Base-by-base conservation (phyloP, 2,113 vertebrate genomes). In the Catharus fuscescens region DNA sequence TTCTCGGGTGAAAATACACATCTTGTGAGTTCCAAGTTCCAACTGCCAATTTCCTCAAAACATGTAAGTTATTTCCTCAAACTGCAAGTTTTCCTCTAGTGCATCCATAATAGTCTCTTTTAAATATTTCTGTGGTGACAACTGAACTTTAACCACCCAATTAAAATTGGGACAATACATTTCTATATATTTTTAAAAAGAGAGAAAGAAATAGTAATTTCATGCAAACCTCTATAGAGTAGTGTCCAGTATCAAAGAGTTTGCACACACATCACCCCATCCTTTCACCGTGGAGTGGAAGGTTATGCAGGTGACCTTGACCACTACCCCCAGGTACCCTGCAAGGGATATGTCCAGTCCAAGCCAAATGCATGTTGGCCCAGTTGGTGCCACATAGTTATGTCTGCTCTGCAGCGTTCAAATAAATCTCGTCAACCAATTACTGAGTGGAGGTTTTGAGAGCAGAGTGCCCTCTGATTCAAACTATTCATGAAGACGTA, bases 361-460 rank as follows among this genome's bases (percentile, higher is more conserved):
- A 32, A 65, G 36, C 8, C 67, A 93, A 53, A 20, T 14, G 5
- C 29, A 52, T 8, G 5, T 1, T 66, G 52, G 15, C 23, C 19
- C 29, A 54, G 47, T 25, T 20, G 18, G 31, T 53, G 26, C 15
- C 25, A 65, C 5, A 10, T 1, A 52, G 10, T n/a, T 65, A 6
- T 14, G 10, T 7, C 50, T 32, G 10, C 10, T 8, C n/a, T 19
- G 12, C 4, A 66, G 28, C 23, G 13, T 44, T 72, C 56, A 62
- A 23, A 42, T 31, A 67, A 50, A 76, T 59, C 52, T 29, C 12
- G 3, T 19, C 0, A 0, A 29, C 14, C 8, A 47, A 13, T 13
- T 36, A 65, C 6, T 29, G 24, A 36, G 31, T 12, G 28, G 1
- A 8, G 9, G 21, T 18, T 45, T 17, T 69, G 29, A 66, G 44